Evolutionary conservation across 2,797 vertebrate genomes (phyloP), one percentile per base, ranked within the genome.

Genomic region (Chaetophractus vellerosus): DNA sequence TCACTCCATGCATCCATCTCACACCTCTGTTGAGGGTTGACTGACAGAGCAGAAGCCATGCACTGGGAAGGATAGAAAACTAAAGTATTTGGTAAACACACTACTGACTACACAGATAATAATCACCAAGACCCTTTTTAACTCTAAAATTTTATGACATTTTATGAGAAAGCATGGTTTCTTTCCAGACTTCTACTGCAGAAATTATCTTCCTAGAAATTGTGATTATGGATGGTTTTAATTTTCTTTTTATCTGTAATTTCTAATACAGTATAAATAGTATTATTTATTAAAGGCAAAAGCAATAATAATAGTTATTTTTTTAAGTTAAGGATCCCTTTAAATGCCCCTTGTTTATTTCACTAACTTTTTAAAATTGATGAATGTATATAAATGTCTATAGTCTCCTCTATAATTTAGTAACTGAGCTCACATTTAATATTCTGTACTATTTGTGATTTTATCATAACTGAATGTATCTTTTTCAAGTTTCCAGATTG

Each of bases 251-350:
- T 90, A 24, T 69, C 21, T 88, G 3, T 75, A 50, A n/a, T 83
- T 90, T 79, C 50, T 38, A 69, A 80, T 33, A 28, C 11, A 66
- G 33, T 38, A 2, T 64, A 64, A 82, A 23, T 23, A 76, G 11
- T 63, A 45, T 48, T 75, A 3, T 33, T 93, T 45, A 75, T 85
- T 59, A 86, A 95, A 94, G 31, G 28, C 24, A 90, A 91, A 78
- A 90, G 23, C 5, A 71, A 26, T 15, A 76, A 38, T 38, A 38
- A 38, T 16, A 88, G 24, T 26, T 38, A 31, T 36, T 88, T 69
- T 83, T 33, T 59, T 16, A 50, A 76, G 33, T 59, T 82, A 38
- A 84, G 12, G 63, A 71, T 45, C 24, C 33, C 71, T 38, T 90
- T 92, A 45, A 94, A 81, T 85, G 72, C 15, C 52, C 48, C 33